Evolutionary conservation across 2,113 vertebrate species (phyloP).

Genomic region (Pterophyllum scalare): DNA sequence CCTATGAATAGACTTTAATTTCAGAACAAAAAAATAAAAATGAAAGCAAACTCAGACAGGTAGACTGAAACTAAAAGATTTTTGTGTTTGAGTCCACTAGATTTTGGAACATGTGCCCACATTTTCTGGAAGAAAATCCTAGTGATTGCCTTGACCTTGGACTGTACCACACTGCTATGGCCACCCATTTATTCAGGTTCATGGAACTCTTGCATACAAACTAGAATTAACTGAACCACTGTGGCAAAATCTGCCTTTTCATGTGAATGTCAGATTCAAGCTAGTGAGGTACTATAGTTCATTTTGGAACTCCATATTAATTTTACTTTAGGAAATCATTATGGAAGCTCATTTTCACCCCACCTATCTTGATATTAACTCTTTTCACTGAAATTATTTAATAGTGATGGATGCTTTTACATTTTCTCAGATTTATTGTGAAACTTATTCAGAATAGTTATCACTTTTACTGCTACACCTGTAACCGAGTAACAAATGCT

Average conservation of each 20-base stretch:
- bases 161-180: background rate
- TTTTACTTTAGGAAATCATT: background rate
- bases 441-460: background rate
- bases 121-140: background rate
- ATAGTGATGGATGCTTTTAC: background rate
- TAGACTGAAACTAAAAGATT: background rate
- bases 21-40: background rate
- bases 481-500: background rate
- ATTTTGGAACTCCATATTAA: background rate
- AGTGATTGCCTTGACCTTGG: background rate
- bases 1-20: background rate
- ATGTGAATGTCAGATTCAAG: slow-evolving; percentile 8
- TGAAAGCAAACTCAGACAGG: background rate
- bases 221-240: slow-evolving; percentile 15
- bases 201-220: slow-evolving; percentile 16
- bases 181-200: slow-evolving; percentile 21
- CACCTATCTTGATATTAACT: background rate
- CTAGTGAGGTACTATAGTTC: background rate
- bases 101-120: background rate
- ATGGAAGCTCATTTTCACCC: background rate
- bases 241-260: slow-evolving; percentile 7
- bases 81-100: background rate
- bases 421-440: background rate
- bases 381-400: background rate
- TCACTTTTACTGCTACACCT: background rate